Conservation (phyloP, 2,113 vertebrate genomes). For the Limnothrissa miodon region DNA sequence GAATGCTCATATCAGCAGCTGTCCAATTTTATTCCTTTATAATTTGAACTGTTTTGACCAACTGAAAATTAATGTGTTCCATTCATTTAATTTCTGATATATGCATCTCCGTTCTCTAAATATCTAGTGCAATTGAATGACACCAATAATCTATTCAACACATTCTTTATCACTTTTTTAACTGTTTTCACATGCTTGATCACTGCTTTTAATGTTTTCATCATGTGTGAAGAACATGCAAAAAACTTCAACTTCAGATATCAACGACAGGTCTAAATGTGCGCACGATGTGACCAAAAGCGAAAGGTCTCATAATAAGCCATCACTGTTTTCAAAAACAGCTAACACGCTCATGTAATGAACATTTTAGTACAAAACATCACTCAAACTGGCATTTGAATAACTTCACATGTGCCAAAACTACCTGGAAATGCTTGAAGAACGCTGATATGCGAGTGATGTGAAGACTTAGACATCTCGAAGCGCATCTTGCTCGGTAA, state of each 20-base stretch:
- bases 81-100: background rate
- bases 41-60: background rate
- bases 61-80: background rate
- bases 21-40: background rate
- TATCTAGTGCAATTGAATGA: background rate
- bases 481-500: slow-evolving; percentile 85
- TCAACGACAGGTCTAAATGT: background rate
- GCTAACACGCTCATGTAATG: background rate
- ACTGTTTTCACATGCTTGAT: no score
- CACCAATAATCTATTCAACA: background rate
- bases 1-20: background rate
- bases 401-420: background rate
- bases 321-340: background rate
- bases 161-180: no score
- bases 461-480: slow-evolving; percentile 92
- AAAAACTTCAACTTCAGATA: background rate
- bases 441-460: slow-evolving; percentile 94
- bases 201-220: background rate
- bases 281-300: background rate
- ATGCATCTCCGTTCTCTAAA: background rate
- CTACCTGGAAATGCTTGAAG: slow-evolving; percentile 91
- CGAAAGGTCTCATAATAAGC: background rate
- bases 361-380: background rate
- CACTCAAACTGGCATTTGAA: background rate
- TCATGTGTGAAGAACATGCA: background rate